Base-by-base conservation (phyloP, 2,888 invertebrate species). In the Ectemnius lituratus region DNA sequence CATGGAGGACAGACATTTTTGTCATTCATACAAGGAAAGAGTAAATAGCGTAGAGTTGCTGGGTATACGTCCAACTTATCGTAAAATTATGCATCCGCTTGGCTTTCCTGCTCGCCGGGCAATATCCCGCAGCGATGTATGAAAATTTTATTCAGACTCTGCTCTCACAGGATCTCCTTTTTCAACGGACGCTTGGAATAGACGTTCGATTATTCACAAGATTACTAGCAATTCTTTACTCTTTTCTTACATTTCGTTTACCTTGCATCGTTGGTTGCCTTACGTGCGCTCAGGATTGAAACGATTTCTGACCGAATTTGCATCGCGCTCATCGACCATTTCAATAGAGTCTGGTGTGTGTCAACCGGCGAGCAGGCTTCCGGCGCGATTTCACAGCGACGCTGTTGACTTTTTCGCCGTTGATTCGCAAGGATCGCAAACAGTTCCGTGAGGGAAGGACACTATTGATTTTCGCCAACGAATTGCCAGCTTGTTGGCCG, bases 141-240 rank as follows among this genome's bases (percentile, higher is more conserved):
- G 76, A 74, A 67, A 65, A 76, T 75, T 75, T 75, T 75, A 70
- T 76, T 70, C 74, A 6, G 60, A 37, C 45, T 47, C 65, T 37
- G 37, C 8, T 37, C 37, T 37, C 62, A 52, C 56, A 27, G 13
- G 18, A 57, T 67, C 66, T 23, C 63, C 45, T 64, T 61, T 59
- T 66, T 64, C 45, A n/a, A 4, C 68, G 65, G 62, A 69, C 59
- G 52, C 49, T 69, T 14, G 20, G 16, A 27, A 46, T 64, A 47
- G 37, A 66, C 62, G 62, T 27, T 47, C 45, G 23, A 2, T 8
- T 6, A 46, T 63, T 62, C 23, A 45, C 49, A 56, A 56, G 72
- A 72, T 75, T 73, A 68, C 49, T 61, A 47, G 46, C 45, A 49
- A 65, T 28, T 18, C 46, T 47, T 52, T 16, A 16, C 52, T 14